phyloP scores from a whole-genome alignment of 2,888 invertebrate genomes.

The Microctonus brassicae region DNA sequence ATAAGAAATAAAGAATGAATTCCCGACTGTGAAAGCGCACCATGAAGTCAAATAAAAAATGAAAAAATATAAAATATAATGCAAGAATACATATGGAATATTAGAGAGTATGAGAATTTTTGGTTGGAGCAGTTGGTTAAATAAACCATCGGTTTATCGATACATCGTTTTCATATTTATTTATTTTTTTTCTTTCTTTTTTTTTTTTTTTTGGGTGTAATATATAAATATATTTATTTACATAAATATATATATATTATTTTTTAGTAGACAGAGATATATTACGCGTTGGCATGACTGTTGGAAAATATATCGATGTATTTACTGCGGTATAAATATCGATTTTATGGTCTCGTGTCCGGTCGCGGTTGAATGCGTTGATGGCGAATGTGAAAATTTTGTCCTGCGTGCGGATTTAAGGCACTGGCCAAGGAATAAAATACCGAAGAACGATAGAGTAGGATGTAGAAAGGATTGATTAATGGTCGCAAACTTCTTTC shows the following conservation, averaged over 20 bases:
- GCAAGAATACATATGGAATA: background rate
- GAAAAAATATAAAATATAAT: background rate
- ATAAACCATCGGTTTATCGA: constrained; percentile 29
- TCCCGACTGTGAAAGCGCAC: background rate
- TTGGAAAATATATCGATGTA: constrained; percentile 23
- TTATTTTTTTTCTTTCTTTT: background rate
- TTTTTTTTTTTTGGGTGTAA: no score
- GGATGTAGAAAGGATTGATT: background rate
- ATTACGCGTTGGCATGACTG: constrained; percentile 8
- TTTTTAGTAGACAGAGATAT: no score
- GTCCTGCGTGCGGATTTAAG: background rate
- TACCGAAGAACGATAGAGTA: no score
- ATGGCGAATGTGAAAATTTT: background rate
- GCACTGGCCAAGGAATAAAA: background rate
- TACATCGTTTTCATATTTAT: constrained; percentile 23
- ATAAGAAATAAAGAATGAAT: background rate
- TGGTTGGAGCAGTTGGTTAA: background rate
- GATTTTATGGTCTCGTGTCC: constrained; percentile 24
- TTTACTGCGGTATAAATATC: constrained; percentile 31
- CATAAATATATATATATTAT: background rate
- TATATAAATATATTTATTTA: no score
- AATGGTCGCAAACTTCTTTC: background rate
- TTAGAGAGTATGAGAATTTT: background rate
- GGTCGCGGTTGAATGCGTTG: constrained; percentile 6
- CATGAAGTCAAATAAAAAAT: background rate